phyloP scores from a whole-genome alignment of 2,888 invertebrate species.

The Ennomos erosarius region DNA sequence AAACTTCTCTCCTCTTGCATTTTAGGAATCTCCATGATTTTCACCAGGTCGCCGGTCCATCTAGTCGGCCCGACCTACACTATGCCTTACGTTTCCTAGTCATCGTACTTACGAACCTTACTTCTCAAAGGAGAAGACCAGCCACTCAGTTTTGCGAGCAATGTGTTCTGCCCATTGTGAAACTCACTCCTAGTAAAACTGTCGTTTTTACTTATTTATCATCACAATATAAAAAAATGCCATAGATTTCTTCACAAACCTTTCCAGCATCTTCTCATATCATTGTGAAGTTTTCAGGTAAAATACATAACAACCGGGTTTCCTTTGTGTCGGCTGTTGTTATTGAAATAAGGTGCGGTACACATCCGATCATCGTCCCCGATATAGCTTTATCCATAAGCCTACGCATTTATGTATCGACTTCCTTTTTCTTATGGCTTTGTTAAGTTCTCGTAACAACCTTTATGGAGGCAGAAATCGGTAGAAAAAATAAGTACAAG shows the following conservation, averaged over 20 bases:
- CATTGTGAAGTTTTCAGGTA: constrained; percentile 51
- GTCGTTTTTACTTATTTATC: too few species aligned
- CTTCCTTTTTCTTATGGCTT: constrained; percentile 57
- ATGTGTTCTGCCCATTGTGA: too few species aligned
- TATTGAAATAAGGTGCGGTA: constrained; percentile 75
- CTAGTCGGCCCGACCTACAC: too few species aligned
- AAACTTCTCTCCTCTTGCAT: too few species aligned
- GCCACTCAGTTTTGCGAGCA: too few species aligned
- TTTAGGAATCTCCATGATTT: too few species aligned
- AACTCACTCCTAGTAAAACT: too few species aligned
- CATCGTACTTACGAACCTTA: too few species aligned
- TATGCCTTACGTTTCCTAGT: too few species aligned
- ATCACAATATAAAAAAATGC: too few species aligned
- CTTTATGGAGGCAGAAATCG: constrained; percentile 37
- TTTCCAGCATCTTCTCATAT: constrained; percentile 37
- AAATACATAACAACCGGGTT: constrained; percentile 60
- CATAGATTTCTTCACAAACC: neutral
- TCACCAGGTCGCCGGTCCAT: too few species aligned
- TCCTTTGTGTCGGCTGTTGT: constrained; percentile 67
- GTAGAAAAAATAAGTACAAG: constrained; percentile 29
- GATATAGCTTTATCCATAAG: constrained; percentile 67
- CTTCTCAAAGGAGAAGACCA: too few species aligned
- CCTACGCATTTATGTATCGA: constrained; percentile 55
- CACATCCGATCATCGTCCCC: constrained; percentile 66
- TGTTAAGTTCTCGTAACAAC: constrained; percentile 47